phyloP scores from a whole-genome alignment of 2,888 invertebrate genomes.

The Luperina testacea region DNA sequence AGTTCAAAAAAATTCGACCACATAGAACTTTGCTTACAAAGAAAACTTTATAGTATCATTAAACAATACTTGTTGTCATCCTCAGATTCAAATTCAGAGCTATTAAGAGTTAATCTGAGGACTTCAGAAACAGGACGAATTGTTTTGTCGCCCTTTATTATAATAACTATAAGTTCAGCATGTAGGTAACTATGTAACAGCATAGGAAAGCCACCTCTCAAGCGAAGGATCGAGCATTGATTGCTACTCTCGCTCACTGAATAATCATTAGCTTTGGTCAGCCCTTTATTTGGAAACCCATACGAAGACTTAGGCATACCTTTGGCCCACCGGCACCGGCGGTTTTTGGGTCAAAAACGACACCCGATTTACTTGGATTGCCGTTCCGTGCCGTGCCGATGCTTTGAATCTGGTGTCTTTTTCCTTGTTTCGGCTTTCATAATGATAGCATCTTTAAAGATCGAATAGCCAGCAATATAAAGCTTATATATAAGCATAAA shows the following conservation, averaged over 20 bases:
- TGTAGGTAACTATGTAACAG: neutral
- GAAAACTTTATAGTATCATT: neutral
- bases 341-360: neutral
- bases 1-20: neutral
- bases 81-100: neutral
- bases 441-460: neutral
- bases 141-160: neutral
- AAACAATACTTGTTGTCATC: too few relatives aligned
- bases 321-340: neutral
- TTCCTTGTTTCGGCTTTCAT: neutral
- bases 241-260: neutral
- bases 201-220: neutral
- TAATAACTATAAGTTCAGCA: neutral
- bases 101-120: neutral
- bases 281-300: slow-evolving; percentile 10
- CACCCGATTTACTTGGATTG: neutral
- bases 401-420: neutral
- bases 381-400: neutral
- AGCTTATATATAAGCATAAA: neutral
- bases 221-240: neutral
- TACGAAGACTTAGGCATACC: slow-evolving; percentile 1
- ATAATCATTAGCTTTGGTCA: slow-evolving; percentile 2
- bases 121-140: neutral
- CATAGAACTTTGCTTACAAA: neutral
- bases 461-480: neutral